These are phyloP conservation scores for Onychostoma macrolepis DNA, from an alignment of 2,113 vertebrate species.

Conservation along the genomic window DNA sequence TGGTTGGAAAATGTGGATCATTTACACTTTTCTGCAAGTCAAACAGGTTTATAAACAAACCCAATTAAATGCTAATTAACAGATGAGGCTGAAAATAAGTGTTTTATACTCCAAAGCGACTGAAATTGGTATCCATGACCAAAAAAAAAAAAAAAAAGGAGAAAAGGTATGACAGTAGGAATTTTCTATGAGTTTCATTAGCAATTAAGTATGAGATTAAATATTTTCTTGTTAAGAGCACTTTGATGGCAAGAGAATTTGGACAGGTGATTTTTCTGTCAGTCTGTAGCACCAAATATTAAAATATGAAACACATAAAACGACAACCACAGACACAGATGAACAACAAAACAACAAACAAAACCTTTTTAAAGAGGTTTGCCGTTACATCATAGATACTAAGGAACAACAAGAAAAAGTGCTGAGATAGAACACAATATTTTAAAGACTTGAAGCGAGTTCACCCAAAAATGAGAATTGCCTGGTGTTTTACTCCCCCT, in stretches of 20 bases:
- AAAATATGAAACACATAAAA: slow-evolving; percentile 61
- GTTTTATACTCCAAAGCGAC: neutral
- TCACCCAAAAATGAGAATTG: neutral
- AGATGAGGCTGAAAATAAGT: neutral
- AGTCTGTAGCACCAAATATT: slow-evolving; percentile 66
- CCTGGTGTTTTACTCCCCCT: neutral
- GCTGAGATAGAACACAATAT: neutral
- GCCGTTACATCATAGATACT: neutral
- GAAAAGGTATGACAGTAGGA: neutral
- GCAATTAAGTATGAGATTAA: slow-evolving; percentile 24
- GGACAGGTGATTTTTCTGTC: slow-evolving; percentile 49
- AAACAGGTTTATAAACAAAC: neutral
- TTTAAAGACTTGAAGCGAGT: neutral
- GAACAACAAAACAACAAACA: neutral
- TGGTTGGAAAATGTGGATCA: neutral
- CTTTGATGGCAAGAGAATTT: slow-evolving; percentile 58
- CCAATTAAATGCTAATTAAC: slow-evolving; percentile 1
- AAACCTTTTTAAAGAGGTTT: neutral
- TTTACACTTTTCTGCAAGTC: neutral
- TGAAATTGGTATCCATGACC: too few relatives aligned
- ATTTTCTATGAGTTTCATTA: neutral
- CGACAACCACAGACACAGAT: slow-evolving; percentile 36
- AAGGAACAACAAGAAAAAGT: neutral
- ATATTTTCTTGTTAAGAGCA: slow-evolving; percentile 61
- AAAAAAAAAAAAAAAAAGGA: too few relatives aligned